Conservation (phyloP, 2,888 invertebrate species). For the Allacma fusca region DNA sequence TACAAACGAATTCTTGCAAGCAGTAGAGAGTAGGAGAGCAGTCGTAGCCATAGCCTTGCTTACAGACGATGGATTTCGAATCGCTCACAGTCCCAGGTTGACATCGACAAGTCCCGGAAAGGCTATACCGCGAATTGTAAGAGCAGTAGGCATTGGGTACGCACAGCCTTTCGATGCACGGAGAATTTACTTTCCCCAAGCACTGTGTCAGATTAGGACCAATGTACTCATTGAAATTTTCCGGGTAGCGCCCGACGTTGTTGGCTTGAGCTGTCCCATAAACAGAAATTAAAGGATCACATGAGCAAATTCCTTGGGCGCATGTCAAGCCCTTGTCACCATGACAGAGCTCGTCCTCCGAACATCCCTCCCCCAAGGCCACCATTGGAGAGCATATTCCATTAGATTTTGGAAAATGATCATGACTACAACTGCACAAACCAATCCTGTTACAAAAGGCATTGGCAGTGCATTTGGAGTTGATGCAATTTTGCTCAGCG, state of each 20-base stretch:
- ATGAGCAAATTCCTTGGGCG: slow-evolving; percentile 2
- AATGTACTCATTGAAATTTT: background rate
- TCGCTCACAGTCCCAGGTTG: background rate
- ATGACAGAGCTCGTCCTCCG: background rate
- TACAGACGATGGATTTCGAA: background rate
- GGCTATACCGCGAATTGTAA: background rate
- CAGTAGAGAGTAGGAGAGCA: background rate
- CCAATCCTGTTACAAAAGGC: background rate
- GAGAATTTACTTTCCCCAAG: background rate
- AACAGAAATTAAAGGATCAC: slow-evolving; percentile 9
- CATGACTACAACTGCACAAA: background rate
- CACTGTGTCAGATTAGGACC: slow-evolving; percentile 9
- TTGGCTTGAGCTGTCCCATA: background rate
- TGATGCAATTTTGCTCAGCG: background rate
- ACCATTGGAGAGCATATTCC: background rate
- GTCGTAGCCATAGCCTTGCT: background rate
- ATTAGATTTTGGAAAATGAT: background rate
- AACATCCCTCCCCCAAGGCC: background rate
- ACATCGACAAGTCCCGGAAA: no score
- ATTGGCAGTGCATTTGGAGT: background rate
- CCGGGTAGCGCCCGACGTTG: no score
- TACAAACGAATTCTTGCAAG: background rate
- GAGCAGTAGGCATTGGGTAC: background rate
- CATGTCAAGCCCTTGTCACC: background rate
- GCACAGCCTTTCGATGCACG: slow-evolving; percentile 18